These are phyloP conservation scores for Erebia epiphron DNA, from an alignment of 2,888 invertebrate species.

Conservation along the genomic window DNA sequence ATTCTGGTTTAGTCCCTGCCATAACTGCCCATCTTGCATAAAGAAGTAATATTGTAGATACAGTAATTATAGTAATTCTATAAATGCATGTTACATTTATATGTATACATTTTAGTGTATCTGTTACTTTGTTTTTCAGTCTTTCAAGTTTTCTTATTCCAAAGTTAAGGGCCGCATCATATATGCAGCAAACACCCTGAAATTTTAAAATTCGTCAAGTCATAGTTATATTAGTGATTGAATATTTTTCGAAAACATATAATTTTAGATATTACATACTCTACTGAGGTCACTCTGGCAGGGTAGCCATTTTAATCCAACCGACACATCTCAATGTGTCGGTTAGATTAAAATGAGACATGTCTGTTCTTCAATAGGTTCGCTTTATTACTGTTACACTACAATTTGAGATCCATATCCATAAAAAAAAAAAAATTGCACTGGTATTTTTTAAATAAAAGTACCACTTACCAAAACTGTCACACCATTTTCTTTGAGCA, in stretches of 20 bases:
- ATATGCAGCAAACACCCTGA: conserved; percentile 85
- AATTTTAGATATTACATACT: too few species aligned
- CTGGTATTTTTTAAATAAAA: not conserved
- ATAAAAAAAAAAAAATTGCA: too few species aligned
- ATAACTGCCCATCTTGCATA: conserved; percentile 89
- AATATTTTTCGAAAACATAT: too few species aligned
- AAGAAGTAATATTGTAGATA: conserved; percentile 81
- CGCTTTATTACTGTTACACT: too few species aligned
- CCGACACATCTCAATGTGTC: too few species aligned
- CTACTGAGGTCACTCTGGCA: too few species aligned
- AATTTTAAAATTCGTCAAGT: conserved; percentile 49
- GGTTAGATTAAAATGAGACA: too few species aligned
- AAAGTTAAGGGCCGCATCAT: conserved; percentile 82
- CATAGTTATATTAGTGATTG: not conserved
- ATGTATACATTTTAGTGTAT: conserved; percentile 2
- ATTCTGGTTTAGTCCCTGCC: conserved; percentile 90
- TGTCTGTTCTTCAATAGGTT: too few species aligned
- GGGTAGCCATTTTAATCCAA: too few species aligned
- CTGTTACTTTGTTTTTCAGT: conserved; percentile 23
- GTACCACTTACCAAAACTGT: conserved; percentile 89
- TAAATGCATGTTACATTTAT: conserved; percentile 26
- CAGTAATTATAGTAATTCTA: conserved; percentile 76
- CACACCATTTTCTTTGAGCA: conserved; percentile 97
- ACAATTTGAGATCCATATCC: too few species aligned
- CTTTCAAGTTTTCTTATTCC: conserved; percentile 20